Percentiles rank a stretch among this genome's conserved stretches.
Conservation (phyloP, 2,888 invertebrate genomes). For the Spisula subtruncata region DNA sequence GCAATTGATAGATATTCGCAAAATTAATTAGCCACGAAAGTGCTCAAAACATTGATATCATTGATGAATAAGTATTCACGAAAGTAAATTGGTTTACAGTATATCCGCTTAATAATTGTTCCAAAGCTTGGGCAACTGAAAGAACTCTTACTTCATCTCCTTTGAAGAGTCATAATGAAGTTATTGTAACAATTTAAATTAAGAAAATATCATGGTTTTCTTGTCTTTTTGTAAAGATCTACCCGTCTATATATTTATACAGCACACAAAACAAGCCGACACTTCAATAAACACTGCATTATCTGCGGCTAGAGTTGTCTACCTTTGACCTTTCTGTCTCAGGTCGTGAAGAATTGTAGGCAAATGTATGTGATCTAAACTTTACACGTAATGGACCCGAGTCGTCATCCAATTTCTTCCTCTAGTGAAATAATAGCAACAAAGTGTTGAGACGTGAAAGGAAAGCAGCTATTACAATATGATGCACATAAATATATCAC, state of each 20-base stretch:
- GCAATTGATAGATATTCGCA: too few species aligned
- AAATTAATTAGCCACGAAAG: too few species aligned
- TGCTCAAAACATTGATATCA: too few species aligned
- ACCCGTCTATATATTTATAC: not conserved
- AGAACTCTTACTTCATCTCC: too few species aligned
- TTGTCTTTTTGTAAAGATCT: not conserved
- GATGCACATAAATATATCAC: not conserved
- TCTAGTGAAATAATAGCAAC: constrained; percentile 29
- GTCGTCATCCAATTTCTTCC: constrained; percentile 49
- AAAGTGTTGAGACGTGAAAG: not conserved
- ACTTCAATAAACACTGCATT: constrained; percentile 7
- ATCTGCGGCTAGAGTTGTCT: constrained; percentile 49
- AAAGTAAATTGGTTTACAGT: too few species aligned
- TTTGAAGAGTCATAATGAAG: too few species aligned
- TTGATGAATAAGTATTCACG: too few species aligned
- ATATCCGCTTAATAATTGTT: too few species aligned
- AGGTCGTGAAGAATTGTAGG: constrained; percentile 75
- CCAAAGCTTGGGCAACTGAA: too few species aligned
- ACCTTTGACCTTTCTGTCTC: constrained; percentile 78
- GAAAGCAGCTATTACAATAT: not conserved
- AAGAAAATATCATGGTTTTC: not conserved
- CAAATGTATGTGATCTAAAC: constrained; percentile 82
- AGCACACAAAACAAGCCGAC: constrained; percentile 23
- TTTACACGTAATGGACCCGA: constrained; percentile 72
- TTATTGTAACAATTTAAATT: too few species aligned